Percentiles rank a stretch among this genome's conserved stretches.
These are phyloP conservation scores for Spilogale gracilis DNA, from an alignment of 2,113 vertebrate genomes.

Conservation along the genomic window DNA sequence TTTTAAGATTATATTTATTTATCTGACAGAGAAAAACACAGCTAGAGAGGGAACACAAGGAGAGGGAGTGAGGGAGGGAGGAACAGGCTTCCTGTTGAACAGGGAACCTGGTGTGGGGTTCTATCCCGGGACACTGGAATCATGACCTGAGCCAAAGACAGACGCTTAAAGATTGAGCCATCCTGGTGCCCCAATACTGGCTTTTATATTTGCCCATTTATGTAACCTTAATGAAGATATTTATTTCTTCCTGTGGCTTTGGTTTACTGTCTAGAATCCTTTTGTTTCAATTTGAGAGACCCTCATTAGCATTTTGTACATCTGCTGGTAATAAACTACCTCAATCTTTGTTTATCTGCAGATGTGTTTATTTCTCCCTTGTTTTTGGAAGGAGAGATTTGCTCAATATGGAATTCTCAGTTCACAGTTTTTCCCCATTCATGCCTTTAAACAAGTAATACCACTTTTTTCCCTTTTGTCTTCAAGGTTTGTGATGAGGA, in stretches of 20 bases:
- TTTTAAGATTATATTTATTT: too few species aligned
- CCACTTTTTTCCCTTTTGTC: background rate
- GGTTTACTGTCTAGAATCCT: background rate
- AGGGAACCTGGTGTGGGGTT: too few species aligned
- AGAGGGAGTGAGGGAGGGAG: too few species aligned
- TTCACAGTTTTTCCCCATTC: background rate
- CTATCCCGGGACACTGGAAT: too few species aligned
- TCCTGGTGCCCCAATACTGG: background rate
- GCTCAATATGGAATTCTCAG: background rate
- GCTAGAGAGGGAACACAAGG: too few species aligned
- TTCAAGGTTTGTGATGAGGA: background rate
- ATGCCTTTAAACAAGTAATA: background rate
- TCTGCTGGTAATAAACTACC: background rate
- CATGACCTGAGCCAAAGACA: too few species aligned
- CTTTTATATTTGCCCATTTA: background rate
- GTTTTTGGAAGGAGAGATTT: background rate
- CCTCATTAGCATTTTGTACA: background rate
- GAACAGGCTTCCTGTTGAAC: too few species aligned
- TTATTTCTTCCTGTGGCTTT: background rate
- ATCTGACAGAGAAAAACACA: too few species aligned
- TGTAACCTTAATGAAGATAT: background rate
- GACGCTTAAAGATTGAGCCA: too few species aligned
- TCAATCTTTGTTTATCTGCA: background rate
- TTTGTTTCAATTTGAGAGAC: background rate
- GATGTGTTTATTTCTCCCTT: background rate